phyloP scores from a whole-genome alignment of 2,113 vertebrate genomes.

The Excalfactoria chinensis region DNA sequence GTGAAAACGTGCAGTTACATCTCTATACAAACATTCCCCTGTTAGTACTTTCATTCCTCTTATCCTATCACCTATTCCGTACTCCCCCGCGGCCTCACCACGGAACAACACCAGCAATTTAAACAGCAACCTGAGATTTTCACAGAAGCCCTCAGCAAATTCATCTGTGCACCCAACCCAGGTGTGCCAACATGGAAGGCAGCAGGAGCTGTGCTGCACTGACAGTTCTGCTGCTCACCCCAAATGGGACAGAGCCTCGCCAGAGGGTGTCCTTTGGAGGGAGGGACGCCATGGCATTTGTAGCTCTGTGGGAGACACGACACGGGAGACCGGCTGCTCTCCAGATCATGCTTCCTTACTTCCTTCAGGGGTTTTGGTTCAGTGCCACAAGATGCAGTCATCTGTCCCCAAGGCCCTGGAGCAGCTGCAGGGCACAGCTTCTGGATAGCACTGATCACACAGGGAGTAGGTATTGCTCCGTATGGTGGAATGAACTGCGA shows the following conservation, averaged over 20 bases:
- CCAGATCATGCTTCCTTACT: not conserved
- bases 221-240: not conserved
- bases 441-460: fast-evolving
- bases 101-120: not conserved
- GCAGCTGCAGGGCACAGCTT: not conserved
- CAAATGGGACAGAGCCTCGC: not conserved
- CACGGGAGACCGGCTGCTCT: not conserved
- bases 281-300: not conserved
- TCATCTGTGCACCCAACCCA: not conserved
- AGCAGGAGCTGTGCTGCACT: fast-evolving
- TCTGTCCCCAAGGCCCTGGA: not conserved
- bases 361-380: not conserved
- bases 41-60: not conserved
- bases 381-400: not conserved
- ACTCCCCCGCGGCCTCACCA: not conserved
- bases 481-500: no score
- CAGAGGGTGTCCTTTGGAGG: not conserved
- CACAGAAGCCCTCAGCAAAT: not conserved
- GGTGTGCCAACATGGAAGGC: not conserved
- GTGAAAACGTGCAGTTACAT: not conserved
- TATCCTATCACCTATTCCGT: not conserved
- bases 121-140: not conserved
- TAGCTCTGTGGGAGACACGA: not conserved
- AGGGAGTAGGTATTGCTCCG: not conserved
- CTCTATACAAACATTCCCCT: not conserved